phyloP scores from a whole-genome alignment of 2,797 vertebrate genomes.

The Pelochelys cantorii region DNA sequence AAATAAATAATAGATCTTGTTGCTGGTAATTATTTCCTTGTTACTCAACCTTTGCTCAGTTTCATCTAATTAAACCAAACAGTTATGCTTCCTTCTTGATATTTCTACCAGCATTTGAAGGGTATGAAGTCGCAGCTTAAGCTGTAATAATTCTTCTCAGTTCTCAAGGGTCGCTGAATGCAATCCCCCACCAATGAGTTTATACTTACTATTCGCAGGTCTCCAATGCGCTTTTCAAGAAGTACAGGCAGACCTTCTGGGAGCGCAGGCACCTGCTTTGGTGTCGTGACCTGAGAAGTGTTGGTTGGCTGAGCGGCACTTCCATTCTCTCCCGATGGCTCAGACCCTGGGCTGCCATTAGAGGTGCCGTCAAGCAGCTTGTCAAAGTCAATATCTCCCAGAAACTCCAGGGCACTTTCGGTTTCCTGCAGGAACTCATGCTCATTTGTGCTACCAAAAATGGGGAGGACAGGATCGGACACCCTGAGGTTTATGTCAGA shows the following conservation, averaged over 20 bases:
- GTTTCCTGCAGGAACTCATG: conserved; percentile 91
- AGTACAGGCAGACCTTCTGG: conserved; percentile 89
- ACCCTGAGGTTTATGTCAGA: conserved; percentile 84
- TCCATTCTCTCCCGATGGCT: conserved; percentile 87
- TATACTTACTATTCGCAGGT: conserved; percentile 90
- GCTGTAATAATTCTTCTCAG: not conserved
- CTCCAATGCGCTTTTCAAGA: conserved; percentile 93
- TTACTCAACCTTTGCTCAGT: not conserved
- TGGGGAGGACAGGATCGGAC: conserved; percentile 91
- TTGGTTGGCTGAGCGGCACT: conserved; percentile 80
- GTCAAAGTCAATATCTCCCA: conserved; percentile 94
- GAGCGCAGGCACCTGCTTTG: conserved; percentile 88
- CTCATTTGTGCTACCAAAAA: conserved; percentile 92
- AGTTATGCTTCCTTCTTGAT: not conserved
- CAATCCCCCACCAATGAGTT: conserved; percentile 18
- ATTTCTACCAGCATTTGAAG: conserved; percentile 8
- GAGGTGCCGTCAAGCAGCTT: conserved; percentile 92
- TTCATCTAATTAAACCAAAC: not conserved
- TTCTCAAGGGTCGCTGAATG: conserved; percentile 27
- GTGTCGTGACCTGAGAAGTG: conserved; percentile 79
- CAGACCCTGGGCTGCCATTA: conserved; percentile 87
- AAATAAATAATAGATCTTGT: not conserved
- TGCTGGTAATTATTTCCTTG: not conserved
- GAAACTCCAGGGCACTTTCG: conserved; percentile 89
- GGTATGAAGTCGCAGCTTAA: not conserved